A percentile compares a stretch with the other conserved stretches of the same genome.
These are phyloP conservation scores for Drosophila neutralis DNA, from an alignment of 2,888 invertebrate genomes.

Conservation along the genomic window DNA sequence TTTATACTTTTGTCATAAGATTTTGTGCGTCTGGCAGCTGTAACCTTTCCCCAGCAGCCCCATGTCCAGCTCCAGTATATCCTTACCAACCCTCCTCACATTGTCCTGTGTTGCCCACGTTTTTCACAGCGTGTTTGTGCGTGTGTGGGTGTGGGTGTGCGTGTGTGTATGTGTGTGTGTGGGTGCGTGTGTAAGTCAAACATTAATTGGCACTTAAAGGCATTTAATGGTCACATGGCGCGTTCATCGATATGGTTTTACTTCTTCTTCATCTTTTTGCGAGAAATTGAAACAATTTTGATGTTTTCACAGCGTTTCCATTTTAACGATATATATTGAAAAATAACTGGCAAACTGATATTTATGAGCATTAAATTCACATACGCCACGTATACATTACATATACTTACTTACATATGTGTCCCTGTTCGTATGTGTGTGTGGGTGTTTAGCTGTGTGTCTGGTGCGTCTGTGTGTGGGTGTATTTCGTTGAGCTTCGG, in stretches of 20 bases:
- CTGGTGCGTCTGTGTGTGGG: background rate
- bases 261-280: constrained; percentile 20
- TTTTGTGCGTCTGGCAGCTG: constrained; percentile 70
- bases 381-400: constrained; percentile 16
- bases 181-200: constrained; percentile 59
- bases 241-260: constrained; percentile 32
- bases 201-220: constrained; percentile 77
- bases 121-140: background rate
- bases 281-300: constrained; percentile 67
- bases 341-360: constrained; percentile 68
- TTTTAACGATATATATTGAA: constrained; percentile 67
- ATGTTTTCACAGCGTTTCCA: constrained; percentile 68
- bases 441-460: background rate
- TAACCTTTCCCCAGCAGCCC: constrained; percentile 50
- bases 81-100: constrained; percentile 33
- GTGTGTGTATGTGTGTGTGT: constrained; percentile 11
- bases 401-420: constrained; percentile 15
- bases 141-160: constrained; percentile 20
- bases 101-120: constrained; percentile 12
- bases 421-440: background rate
- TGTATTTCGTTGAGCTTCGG: background rate
- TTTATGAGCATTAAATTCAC: constrained; percentile 34
- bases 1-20: constrained; percentile 65
- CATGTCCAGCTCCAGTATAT: constrained; percentile 37
- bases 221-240: constrained; percentile 68